These are phyloP conservation scores for Acanthaster planci DNA, from an alignment of 35 echinoderm and acorn worm genomes.

Conservation along the genomic window DNA sequence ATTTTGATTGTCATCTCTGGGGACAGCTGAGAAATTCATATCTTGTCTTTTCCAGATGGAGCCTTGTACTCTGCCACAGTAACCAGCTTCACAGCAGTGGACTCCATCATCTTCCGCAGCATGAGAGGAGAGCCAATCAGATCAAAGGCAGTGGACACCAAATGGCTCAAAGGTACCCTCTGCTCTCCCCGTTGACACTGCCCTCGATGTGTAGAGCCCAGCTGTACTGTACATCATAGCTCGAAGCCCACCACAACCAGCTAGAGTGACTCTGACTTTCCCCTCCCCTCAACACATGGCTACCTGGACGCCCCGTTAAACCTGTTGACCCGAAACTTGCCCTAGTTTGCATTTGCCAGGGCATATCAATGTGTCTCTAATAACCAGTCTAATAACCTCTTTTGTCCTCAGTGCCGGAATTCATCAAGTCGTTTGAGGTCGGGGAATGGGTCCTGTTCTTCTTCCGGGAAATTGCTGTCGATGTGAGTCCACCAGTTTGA, in stretches of 20 bases:
- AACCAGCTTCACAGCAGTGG: conserved; percentile 60
- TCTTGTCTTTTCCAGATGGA: conserved; percentile 54
- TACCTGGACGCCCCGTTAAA: too few species aligned
- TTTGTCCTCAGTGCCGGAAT: conserved; percentile 75
- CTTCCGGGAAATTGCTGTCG: conserved; percentile 84
- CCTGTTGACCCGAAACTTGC: too few species aligned
- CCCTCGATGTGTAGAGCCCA: too few species aligned
- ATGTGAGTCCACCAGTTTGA: conserved; percentile 69
- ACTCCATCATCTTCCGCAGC: conserved; percentile 66
- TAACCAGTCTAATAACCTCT: too few species aligned
- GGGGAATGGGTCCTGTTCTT: conserved; percentile 90
- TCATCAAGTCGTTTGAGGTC: conserved; percentile 88
- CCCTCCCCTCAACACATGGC: too few species aligned
- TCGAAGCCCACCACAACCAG: not conserved
- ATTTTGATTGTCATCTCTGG: not conserved
- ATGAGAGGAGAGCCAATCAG: conserved; percentile 9
- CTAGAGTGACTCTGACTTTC: not conserved
- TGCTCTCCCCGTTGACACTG: not conserved
- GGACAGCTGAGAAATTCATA: not conserved
- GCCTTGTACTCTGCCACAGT: conserved; percentile 74
- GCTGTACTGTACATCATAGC: too few species aligned
- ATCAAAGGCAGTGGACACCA: conserved; percentile 67
- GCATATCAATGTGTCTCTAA: too few species aligned
- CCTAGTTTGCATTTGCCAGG: too few species aligned
- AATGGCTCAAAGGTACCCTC: conserved; percentile 83